Conservation (phyloP, 1,140 invertebrate genomes). For the Cydia amplana region DNA sequence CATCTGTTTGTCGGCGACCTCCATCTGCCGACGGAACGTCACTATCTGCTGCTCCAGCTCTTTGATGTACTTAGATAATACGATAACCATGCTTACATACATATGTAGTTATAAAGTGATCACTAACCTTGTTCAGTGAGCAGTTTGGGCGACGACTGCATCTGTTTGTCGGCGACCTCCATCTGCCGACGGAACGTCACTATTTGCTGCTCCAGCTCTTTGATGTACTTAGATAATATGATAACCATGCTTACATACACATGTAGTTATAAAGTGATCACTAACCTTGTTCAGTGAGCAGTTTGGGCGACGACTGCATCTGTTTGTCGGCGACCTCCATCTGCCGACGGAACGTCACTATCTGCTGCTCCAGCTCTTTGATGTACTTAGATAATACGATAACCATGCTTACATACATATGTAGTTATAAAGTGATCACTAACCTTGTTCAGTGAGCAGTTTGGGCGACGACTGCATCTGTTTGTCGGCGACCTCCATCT, state of each 20-base stretch:
- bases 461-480: constrained; percentile 71
- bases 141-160: constrained; percentile 68
- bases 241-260: constrained; percentile 45
- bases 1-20: constrained; percentile 73
- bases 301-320: constrained; percentile 67
- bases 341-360: constrained; percentile 68
- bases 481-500: constrained; percentile 75
- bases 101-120: constrained; percentile 33
- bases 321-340: constrained; percentile 75
- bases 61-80: too few species aligned
- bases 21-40: constrained; percentile 71
- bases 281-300: constrained; percentile 74
- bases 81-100: constrained; percentile 40
- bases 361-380: constrained; percentile 70
- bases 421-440: not conserved
- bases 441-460: constrained; percentile 75
- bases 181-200: constrained; percentile 70
- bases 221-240: not conserved
- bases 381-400: not conserved
- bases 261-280: constrained; percentile 34
- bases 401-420: not conserved
- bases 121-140: constrained; percentile 73
- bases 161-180: constrained; percentile 73
- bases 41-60: constrained; percentile 75
- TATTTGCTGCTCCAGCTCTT: constrained; percentile 73